Percentiles rank a stretch among this genome's conserved stretches.
phyloP scores from a whole-genome alignment of 2,888 invertebrate genomes.

The Diachrysia chrysitis region DNA sequence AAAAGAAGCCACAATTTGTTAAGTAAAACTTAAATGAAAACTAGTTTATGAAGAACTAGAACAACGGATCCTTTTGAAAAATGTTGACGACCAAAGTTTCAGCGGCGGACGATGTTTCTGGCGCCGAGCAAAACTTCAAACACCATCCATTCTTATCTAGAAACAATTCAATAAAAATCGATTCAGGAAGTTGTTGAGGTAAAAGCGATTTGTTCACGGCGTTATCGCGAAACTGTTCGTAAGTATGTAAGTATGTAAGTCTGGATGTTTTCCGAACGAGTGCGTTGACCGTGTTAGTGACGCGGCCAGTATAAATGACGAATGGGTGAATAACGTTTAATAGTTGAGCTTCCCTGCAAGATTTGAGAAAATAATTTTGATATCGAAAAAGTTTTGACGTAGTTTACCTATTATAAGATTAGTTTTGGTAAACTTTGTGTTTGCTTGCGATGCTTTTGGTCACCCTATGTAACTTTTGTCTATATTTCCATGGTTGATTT shows the following conservation, averaged over 20 bases:
- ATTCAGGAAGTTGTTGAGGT: conserved; percentile 49
- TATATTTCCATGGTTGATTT: neutral
- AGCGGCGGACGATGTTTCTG: conserved; percentile 38
- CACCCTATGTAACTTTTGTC: neutral
- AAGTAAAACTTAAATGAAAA: conserved; percentile 23
- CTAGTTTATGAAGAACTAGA: conserved; percentile 26
- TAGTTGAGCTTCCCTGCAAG: conserved; percentile 4
- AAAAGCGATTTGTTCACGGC: conserved; percentile 57
- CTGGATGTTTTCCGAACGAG: conserved; percentile 55
- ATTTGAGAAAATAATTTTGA: conserved; percentile 5
- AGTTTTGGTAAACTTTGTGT: neutral
- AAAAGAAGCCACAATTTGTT: conserved; percentile 10
- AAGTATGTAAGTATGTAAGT: conserved; percentile 57
- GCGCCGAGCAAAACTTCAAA: conserved; percentile 51
- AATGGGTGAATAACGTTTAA: conserved; percentile 22
- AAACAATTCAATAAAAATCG: conserved; percentile 60
- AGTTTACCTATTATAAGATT: neutral
- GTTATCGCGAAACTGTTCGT: conserved; percentile 57
- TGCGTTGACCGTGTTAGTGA: conserved; percentile 44
- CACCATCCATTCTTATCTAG: conserved; percentile 52
- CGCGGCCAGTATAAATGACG: conserved; percentile 28
- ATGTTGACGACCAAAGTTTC: conserved; percentile 54
- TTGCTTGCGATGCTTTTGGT: neutral
- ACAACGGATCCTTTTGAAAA: conserved; percentile 42
- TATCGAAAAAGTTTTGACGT: neutral